Evolutionary conservation across 2,888 invertebrate genomes (phyloP).

Genomic region (Sarcophaga caerulescens): DNA sequence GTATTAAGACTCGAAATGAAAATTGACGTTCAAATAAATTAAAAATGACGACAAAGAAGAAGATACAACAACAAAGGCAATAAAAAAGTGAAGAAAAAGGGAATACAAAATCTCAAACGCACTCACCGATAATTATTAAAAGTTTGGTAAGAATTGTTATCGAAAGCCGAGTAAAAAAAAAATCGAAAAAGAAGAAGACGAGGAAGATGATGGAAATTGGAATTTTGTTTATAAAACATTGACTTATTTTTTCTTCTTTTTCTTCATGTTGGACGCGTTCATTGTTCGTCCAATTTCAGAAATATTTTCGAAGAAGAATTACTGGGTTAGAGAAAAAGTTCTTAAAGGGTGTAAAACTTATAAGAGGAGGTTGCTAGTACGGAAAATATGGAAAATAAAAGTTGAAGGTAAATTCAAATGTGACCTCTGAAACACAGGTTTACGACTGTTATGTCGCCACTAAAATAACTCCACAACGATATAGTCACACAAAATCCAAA

Average conservation of each 20-base stretch:
- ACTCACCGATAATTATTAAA: slow-evolving; percentile 29
- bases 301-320: background rate
- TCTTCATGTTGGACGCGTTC: slow-evolving; percentile 30
- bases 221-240: slow-evolving; percentile 62
- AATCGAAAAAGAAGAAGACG: background rate
- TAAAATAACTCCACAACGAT: too few relatives aligned
- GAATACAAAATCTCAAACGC: slow-evolving; percentile 20
- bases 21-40: slow-evolving; percentile 78
- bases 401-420: too few relatives aligned
- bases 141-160: slow-evolving; percentile 31
- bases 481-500: too few relatives aligned
- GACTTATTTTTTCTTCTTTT: slow-evolving; percentile 40
- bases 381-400: too few relatives aligned
- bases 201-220: background rate
- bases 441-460: too few relatives aligned
- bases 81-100: background rate
- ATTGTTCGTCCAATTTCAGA: too few relatives aligned
- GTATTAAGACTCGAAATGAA: slow-evolving; percentile 73
- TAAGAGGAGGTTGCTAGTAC: too few relatives aligned
- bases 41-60: slow-evolving; percentile 69
- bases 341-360: too few relatives aligned
- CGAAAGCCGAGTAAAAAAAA: background rate
- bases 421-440: too few relatives aligned
- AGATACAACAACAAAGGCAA: background rate
- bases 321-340: slow-evolving; percentile 29